Evolutionary conservation across 1,140 invertebrate species (phyloP), one percentile per base, ranked within the genome.

Genomic region (Dendroctonus valens): DNA sequence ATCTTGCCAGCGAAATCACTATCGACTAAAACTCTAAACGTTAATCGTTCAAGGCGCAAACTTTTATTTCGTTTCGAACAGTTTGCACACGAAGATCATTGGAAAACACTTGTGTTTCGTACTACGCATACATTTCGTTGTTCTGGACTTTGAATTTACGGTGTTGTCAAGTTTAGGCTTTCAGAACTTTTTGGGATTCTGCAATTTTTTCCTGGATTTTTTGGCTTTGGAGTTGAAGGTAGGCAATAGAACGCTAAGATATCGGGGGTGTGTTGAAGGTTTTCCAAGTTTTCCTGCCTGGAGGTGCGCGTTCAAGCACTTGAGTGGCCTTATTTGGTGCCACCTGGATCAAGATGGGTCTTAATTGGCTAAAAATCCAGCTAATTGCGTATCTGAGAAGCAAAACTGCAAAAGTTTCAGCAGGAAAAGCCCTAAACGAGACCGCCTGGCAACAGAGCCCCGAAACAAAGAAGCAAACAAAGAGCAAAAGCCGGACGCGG

Each of bases 1-100:
- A 78, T 77, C 77, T 78, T 74, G 76, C 74, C 74, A 78, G 77
- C 77, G 77, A 74, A 77, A 78, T 78, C 77, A 78, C 69, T 70
- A 78, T 49, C 50, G 58, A 60, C 14, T 40, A 54, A 54, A 37
- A 11, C 39, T 55, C n/a, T 40, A 15, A 55, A 55, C 39, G 8
- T 55, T 55, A 41, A 55, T 39, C 11, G 53, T 55, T 55, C n/a
- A 15, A 15, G 37, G 14, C 37, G 12, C 9, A 52, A 52, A 37
- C 50, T 37, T 39, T 40, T 41, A 26, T 52, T 52, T 12, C 50
- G 39, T 41, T 41, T 41, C 11, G 8, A 40, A 6, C 41, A 26
- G 26, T 55, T 55, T 55, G 53, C 53, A 55, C 53, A 55, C 53
- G 53, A 40, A 55, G 4, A 55, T 14, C 37, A 37, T 55, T 55